Percentiles rank a stretch among this genome's conserved stretches.
Evolutionary conservation across 2,113 vertebrate genomes (phyloP).

Genomic region (Thomomys bottae): DNA sequence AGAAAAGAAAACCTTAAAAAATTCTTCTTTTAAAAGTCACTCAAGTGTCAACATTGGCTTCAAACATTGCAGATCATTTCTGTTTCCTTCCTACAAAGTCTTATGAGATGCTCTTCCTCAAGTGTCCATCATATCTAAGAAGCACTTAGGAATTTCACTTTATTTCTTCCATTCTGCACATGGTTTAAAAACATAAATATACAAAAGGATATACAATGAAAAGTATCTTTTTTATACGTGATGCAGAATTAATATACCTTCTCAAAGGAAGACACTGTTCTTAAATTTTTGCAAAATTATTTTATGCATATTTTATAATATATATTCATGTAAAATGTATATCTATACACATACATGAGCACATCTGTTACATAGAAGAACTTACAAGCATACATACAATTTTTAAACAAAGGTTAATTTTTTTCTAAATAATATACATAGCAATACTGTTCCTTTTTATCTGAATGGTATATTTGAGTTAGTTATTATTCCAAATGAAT

Average conservation of each 20-base stretch:
- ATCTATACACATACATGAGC: not conserved
- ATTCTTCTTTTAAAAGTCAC: not conserved
- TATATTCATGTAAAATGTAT: not conserved
- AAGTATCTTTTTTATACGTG: not conserved
- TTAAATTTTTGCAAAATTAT: not conserved
- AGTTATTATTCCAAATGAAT: not conserved
- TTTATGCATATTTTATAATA: not conserved
- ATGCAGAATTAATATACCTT: not conserved
- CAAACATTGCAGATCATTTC: not conserved
- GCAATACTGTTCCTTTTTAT: not conserved
- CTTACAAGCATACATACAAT: not conserved
- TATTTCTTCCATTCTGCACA: not conserved
- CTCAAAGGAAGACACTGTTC: conserved; percentile 8
- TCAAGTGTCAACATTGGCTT: not conserved
- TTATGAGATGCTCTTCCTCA: not conserved
- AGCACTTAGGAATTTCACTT: not conserved
- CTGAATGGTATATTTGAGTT: not conserved
- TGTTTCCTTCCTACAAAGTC: not conserved
- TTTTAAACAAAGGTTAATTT: not conserved
- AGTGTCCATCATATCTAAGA: not conserved
- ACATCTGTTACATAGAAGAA: not conserved
- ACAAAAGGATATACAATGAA: not conserved
- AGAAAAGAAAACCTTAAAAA: not conserved
- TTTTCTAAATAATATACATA: not conserved
- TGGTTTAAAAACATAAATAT: not conserved